These are phyloP conservation scores for Apodemus sylvaticus DNA, from an alignment of 2,113 vertebrate genomes.

Conservation along the genomic window DNA sequence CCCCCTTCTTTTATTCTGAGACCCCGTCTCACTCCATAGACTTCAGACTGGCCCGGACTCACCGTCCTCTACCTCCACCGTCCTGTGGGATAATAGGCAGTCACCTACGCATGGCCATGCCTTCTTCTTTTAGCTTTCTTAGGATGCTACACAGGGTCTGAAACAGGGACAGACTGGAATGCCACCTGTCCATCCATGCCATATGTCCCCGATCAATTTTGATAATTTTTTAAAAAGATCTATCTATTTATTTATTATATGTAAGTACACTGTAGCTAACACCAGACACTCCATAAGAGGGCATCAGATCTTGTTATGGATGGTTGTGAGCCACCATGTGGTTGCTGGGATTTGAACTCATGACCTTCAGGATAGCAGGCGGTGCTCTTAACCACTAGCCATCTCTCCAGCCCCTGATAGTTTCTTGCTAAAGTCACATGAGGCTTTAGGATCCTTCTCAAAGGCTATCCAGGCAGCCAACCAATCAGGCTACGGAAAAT, in stretches of 20 bases:
- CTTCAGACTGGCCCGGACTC: neutral
- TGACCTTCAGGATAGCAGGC: no score
- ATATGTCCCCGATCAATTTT: slow-evolving; percentile 33
- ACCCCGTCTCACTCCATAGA: neutral
- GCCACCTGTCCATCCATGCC: neutral
- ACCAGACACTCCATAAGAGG: no score
- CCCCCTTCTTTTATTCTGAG: neutral
- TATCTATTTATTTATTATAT: no score
- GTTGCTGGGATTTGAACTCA: no score
- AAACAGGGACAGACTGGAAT: neutral
- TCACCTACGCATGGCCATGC: neutral
- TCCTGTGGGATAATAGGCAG: neutral
- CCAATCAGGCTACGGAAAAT: slow-evolving; percentile 29
- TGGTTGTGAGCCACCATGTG: no score
- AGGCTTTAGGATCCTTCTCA: slow-evolving; percentile 55
- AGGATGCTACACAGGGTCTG: neutral
- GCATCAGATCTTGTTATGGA: no score
- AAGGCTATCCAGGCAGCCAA: slow-evolving; percentile 35
- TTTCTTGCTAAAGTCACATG: slow-evolving; percentile 49
- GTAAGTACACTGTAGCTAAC: no score
- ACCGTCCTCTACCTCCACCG: neutral
- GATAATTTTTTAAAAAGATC: no score
- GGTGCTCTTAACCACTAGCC: no score
- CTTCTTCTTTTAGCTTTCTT: neutral
- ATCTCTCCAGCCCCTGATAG: no score